Evolutionary conservation across 1,140 invertebrate genomes (phyloP), one percentile per base, ranked within the genome.

Genomic region (Drosophila suzukii): DNA sequence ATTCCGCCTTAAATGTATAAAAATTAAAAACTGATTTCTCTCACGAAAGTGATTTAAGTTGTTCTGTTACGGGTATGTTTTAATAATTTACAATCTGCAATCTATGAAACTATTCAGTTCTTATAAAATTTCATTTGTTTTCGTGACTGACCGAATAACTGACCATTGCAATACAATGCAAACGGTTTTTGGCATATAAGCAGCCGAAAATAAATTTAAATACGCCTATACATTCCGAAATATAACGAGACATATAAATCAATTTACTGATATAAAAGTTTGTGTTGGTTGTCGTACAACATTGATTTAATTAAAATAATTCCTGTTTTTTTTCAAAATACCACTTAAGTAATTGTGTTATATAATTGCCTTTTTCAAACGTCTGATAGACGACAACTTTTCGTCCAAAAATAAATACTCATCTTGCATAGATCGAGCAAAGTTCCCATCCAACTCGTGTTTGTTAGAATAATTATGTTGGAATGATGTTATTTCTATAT

Each of bases 341-440:
- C 2, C 4, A 39, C 41, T 17, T 47, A 17, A 24, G 10, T 32
- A 20, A 20, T 20, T 20, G 2, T 20, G 2, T 43, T 75, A 50
- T 44, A 59, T 55, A 67, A 36, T 38, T 13, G 32, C 36, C 0
- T 67, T 58, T 20, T 41, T 43, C 7, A 13, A 13, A 46, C 1
- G 47, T 6, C 49, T 17, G 41, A 53, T 72, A 60, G 67, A 82
- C 63, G 59, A 57, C 17, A 60, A 74, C 38, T 68, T 62, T 60
- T 49, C 24, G 4, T 55, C 79, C 82, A 82, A 83, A 82, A 83
- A 82, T 82, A 82, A 56, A 56, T 13, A 13, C 4, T 38, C 59
- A 73, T 62, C 53, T 82, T 68, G 75, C 79, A 79, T 82, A 78
- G 80, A 46, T 67, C 78, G 56, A 60, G n/a, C 78, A 81, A 81